These are phyloP conservation scores for Maniola jurtina DNA, from an alignment of 1,140 invertebrate genomes.

Conservation along the genomic window DNA sequence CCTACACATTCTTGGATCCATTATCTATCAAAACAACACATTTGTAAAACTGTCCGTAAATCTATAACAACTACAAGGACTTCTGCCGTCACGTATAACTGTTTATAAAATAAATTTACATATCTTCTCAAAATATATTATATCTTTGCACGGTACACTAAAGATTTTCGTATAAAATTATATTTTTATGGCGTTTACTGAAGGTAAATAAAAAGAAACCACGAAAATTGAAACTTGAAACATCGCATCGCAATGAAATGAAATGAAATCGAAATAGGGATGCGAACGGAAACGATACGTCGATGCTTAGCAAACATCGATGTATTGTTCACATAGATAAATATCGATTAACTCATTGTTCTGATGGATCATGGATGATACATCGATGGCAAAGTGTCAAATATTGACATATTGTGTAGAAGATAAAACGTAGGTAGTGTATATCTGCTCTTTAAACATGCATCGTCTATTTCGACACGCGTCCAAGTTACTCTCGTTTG, in stretches of 20 bases:
- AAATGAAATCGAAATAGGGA: no score
- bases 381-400: no score
- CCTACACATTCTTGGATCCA: slow-evolving; percentile 77
- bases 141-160: slow-evolving; percentile 41
- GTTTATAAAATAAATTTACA: slow-evolving; percentile 53
- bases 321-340: no score
- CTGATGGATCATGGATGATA: no score
- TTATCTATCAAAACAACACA: slow-evolving; percentile 76
- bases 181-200: slow-evolving; percentile 46
- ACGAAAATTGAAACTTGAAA: slow-evolving; percentile 50
- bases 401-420: no score
- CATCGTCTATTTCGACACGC: no score
- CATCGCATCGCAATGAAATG: slow-evolving; percentile 7
- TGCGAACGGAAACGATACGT: no score
- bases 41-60: slow-evolving; percentile 67
- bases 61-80: slow-evolving; percentile 56
- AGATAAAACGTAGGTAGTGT: no score
- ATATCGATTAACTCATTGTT: no score
- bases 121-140: slow-evolving; percentile 57
- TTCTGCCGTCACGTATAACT: slow-evolving; percentile 43
- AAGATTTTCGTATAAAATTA: slow-evolving; percentile 56
- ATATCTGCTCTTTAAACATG: no score
- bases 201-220: slow-evolving; percentile 61
- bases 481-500: no score
- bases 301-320: no score